Percentiles rank a stretch among this genome's conserved stretches.
These are phyloP conservation scores for Propithecus perrieri DNA, from an alignment of 2,797 vertebrate species.

Conservation along the genomic window DNA sequence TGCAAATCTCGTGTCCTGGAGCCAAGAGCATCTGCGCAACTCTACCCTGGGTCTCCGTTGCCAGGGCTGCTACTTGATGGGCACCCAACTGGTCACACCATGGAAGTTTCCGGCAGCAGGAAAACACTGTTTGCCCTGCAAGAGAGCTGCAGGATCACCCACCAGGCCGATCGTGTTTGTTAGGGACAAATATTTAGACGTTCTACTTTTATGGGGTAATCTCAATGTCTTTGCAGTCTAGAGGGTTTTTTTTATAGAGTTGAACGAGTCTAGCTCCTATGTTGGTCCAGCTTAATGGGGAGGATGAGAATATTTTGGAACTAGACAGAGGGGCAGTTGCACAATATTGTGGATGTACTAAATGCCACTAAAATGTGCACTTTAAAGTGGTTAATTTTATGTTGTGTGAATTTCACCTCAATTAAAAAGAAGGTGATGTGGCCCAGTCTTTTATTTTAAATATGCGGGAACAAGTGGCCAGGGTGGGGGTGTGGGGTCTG, in stretches of 20 bases:
- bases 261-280: background rate
- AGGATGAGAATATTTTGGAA: background rate
- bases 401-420: background rate
- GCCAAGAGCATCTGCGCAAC: background rate
- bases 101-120: background rate
- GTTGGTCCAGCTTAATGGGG: background rate
- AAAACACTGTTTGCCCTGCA: background rate
- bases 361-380: fast-evolving
- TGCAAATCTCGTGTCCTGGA: background rate
- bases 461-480: background rate
- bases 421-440: background rate
- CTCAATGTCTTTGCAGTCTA: background rate
- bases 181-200: constrained; percentile 61
- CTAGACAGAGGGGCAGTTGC: background rate
- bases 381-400: background rate
- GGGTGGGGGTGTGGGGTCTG: background rate
- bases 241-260: background rate
- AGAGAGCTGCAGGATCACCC: fast-evolving
- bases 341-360: fast-evolving
- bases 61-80: fast-evolving
- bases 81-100: background rate
- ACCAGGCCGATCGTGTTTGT: background rate
- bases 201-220: background rate
- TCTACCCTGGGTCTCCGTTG: background rate
- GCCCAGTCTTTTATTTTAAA: background rate